phyloP scores from a whole-genome alignment of 1,140 invertebrate genomes.

The Ericerus pela region DNA sequence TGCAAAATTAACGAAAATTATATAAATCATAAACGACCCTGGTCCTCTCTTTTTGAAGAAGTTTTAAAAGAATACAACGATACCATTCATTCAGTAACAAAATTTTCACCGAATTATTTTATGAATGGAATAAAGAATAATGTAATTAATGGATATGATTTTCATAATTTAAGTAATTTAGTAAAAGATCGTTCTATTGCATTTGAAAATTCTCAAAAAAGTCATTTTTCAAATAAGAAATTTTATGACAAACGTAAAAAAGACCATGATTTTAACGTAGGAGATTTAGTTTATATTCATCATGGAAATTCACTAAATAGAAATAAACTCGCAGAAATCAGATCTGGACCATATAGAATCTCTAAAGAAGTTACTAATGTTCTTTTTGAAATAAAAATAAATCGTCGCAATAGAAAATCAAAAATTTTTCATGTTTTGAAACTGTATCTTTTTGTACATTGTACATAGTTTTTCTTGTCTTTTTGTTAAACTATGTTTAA shows the following conservation, averaged over 20 bases:
- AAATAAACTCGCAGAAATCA: conserved; percentile 3
- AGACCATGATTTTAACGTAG: too few relatives aligned
- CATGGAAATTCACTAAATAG: too few relatives aligned
- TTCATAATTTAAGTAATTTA: too few relatives aligned
- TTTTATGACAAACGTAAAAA: too few relatives aligned
- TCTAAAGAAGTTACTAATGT: background rate
- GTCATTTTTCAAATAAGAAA: conserved; percentile 1
- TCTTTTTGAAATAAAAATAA: background rate
- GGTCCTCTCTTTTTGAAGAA: conserved; percentile 29
- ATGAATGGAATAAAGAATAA: conserved; percentile 24
- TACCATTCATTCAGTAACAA: conserved; percentile 27
- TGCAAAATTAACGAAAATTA: too few relatives aligned
- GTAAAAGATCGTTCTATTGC: background rate
- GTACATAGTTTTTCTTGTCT: too few relatives aligned
- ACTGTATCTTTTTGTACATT: too few relatives aligned
- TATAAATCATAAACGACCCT: conserved; percentile 24
- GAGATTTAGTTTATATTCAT: too few relatives aligned
- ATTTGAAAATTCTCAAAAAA: background rate
- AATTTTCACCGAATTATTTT: too few relatives aligned
- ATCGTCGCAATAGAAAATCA: background rate
- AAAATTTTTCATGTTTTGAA: background rate
- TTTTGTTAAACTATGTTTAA: too few relatives aligned
- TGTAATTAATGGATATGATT: too few relatives aligned
- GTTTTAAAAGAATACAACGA: conserved; percentile 30
- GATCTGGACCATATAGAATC: conserved; percentile 1